Evolutionary conservation across 2,888 invertebrate species (phyloP), one percentile per base, ranked within the genome.

Genomic region (Ochlodes sylvanus): DNA sequence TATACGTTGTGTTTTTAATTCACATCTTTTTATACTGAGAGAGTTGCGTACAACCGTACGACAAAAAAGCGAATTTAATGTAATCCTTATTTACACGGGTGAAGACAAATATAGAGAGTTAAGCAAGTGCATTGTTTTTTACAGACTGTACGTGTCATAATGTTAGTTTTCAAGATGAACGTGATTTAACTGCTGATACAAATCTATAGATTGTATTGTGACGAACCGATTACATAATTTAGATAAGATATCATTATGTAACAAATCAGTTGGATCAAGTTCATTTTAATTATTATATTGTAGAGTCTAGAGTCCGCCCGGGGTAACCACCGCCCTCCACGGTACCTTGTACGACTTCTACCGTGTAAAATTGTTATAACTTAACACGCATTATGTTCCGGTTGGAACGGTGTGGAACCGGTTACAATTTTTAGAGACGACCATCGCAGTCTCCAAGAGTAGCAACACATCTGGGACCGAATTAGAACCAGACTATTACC

Each of bases 21-120:
- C 32, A 60, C 58, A 56, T 67, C 68, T 42, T 65, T 71, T 56
- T 72, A 70, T 70, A 71, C 52, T 19, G 55, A 21, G 19, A 42
- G 2, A 38, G 32, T 61, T 61, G 44, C 66, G 66, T 61, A 61
- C 55, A 55, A 38, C 56, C 12, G 2, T 15, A 61, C 9, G 50
- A 38, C 38, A 38, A 52, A 12, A 42, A 6, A 21, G 17, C 6
- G 27, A 27, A 19, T 41, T 34, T 32, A 61, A 42, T 55, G 10
- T 66, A 55, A 54, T 19, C 34, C 19, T 65, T 58, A 58, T 58
- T 57, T 57, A 10, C 15, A 27, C 38, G 0, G 42, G 14, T 54
- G 44, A 54, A 42, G 14, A 54, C 14, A 34, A 66, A 60, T 65
- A 27, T 60, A 7, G 42, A 27, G 21, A 50, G 32, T 38, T 17